Conservation (phyloP, 2,113 vertebrate species). For the Plotosus lineatus region DNA sequence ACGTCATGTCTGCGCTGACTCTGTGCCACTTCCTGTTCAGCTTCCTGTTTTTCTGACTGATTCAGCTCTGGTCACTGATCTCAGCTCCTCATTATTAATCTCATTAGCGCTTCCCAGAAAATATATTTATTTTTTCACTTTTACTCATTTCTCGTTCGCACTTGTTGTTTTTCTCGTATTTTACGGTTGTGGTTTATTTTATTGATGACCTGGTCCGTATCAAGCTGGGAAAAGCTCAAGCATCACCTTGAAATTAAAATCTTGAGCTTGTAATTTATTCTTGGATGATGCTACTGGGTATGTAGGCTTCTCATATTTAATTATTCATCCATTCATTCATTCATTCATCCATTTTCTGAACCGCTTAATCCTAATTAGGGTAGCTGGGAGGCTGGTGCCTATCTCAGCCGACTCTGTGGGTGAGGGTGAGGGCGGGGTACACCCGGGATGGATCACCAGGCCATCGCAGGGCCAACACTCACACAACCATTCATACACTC, state of each 20-base stretch:
- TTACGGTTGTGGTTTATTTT: background rate
- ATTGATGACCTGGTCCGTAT: background rate
- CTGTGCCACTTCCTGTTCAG: background rate
- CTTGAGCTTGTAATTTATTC: background rate
- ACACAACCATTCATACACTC: too few species aligned
- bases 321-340: too few species aligned
- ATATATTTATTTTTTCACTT: background rate
- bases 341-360: too few species aligned
- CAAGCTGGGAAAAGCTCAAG: background rate
- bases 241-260: background rate
- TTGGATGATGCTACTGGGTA: background rate
- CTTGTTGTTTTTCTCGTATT: background rate
- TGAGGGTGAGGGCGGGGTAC: too few species aligned
- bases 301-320: background rate
- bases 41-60: background rate
- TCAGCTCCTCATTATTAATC: background rate
- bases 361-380: too few species aligned
- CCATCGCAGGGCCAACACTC: too few species aligned
- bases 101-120: background rate
- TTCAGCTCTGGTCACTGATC: slow-evolving; percentile 3
- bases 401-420: too few species aligned
- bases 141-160: background rate
- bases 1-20: background rate
- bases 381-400: too few species aligned
- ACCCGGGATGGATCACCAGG: too few species aligned